Evolutionary conservation across 35 echinoderm and acorn worm genomes (phyloP), one percentile per base, ranked within the genome.

Genomic region (Lytechinus variegatus): DNA sequence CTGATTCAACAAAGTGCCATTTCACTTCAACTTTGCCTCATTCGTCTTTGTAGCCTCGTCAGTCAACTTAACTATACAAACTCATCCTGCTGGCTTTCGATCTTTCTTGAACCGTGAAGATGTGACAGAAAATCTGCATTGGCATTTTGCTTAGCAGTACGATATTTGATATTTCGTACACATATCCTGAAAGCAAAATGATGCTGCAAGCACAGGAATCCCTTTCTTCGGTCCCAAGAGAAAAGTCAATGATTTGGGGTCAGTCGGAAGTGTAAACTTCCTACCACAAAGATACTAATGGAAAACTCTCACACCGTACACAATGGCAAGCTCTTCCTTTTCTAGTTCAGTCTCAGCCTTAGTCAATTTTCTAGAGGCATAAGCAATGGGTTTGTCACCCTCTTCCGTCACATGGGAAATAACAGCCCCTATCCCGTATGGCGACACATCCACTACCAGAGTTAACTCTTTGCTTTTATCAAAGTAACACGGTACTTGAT

Each of bases 351-450:
- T 52, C 55, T 95, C 93, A 0, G 93, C 88, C 72, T 92, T 95
- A 27, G 92, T 92, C 57, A 97, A 21, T 44, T 91, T 93, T 21
- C 95, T 24, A 9, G 95, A 97, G 13, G 93, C 93, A 96, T 91
- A 96, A 7, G 95, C 95, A 89, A 97, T 88, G 14, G 94, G 95
- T 54, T 96, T 89, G 61, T 96, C 87, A 28, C 94, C 95, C 24
- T 44, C 33, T 44, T 44, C 33, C 33, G 33, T 44, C 33, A 44
- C 33, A 44, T 97, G 93, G 10, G 95, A 92, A 52, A 97, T 56
- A 9, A 96, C 95, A 72, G 97, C 97, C 1, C 95, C 94, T 79
- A 97, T 95, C 55, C 97, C 95, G 58, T 92, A 94, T n/a, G 95
- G 92, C 19, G 95, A 97, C 79, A 95, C 97, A 94, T 96, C 95